A percentile compares a stretch with the other conserved stretches of the same genome.
phyloP scores from a whole-genome alignment of 2,797 vertebrate species.

The Threskiornis aethiopicus region DNA sequence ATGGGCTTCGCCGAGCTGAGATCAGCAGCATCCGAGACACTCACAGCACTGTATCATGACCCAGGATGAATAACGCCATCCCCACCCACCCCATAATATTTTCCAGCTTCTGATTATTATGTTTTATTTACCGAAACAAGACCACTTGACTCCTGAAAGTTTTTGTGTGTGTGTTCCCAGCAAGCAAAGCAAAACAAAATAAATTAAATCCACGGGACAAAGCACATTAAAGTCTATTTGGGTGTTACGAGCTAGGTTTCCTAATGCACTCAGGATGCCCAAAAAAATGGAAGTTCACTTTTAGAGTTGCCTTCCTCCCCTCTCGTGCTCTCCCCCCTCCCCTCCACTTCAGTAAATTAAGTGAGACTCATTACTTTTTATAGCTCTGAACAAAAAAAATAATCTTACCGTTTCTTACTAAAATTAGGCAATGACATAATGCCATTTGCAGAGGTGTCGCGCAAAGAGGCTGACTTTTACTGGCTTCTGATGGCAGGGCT shows the following conservation, averaged over 20 bases:
- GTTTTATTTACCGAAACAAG: constrained; percentile 27
- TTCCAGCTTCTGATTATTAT: constrained; percentile 52
- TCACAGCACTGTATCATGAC: background rate
- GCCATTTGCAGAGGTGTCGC: constrained; percentile 79
- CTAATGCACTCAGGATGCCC: constrained; percentile 60
- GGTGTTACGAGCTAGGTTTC: constrained; percentile 49
- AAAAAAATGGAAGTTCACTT: constrained; percentile 62
- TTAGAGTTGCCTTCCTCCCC: constrained; percentile 61
- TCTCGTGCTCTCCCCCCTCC: background rate
- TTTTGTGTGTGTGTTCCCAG: constrained; percentile 44
- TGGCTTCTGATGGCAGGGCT: constrained; percentile 79
- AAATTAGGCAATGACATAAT: constrained; percentile 83
- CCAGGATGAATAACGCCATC: constrained; percentile 21
- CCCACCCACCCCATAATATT: constrained; percentile 32
- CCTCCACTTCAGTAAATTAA: constrained; percentile 74
- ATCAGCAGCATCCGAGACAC: constrained; percentile 14
- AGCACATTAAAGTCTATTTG: constrained; percentile 58
- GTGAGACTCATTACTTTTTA: constrained; percentile 81
- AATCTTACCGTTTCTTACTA: constrained; percentile 78
- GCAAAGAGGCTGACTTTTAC: constrained; percentile 81
- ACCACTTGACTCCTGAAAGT: constrained; percentile 57
- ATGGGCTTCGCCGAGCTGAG: background rate
- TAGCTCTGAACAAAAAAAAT: constrained; percentile 71
- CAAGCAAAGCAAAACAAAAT: constrained; percentile 57
- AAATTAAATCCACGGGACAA: constrained; percentile 26